phyloP scores from a whole-genome alignment of 2,888 invertebrate species.

The Agriotes lineatus region DNA sequence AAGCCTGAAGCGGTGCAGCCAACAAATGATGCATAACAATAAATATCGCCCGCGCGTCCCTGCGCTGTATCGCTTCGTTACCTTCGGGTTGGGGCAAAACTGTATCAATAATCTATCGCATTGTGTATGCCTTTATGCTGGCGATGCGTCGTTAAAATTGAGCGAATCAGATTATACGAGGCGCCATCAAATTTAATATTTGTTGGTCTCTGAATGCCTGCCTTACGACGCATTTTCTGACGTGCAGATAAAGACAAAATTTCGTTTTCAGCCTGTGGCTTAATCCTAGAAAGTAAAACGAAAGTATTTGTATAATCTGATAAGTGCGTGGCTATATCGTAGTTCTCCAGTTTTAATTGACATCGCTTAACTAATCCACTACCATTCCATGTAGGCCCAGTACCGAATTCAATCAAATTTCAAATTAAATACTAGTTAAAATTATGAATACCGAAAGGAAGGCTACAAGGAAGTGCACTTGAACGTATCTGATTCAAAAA shows the following conservation, averaged over 20 bases:
- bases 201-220: slow-evolving; percentile 8
- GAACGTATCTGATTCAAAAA: too few species aligned
- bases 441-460: too few species aligned
- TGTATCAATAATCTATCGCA: slow-evolving; percentile 19
- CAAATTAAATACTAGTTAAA: too few species aligned
- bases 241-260: not conserved
- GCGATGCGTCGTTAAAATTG: slow-evolving; percentile 13
- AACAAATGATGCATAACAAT: slow-evolving; percentile 22
- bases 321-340: too few species aligned
- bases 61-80: slow-evolving; percentile 8
- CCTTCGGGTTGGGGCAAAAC: slow-evolving; percentile 5
- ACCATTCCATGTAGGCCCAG: too few species aligned
- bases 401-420: too few species aligned
- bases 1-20: slow-evolving; percentile 5
- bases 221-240: slow-evolving; percentile 4
- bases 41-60: slow-evolving; percentile 2
- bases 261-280: too few species aligned
- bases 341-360: too few species aligned
- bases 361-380: too few species aligned
- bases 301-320: too few species aligned
- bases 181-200: slow-evolving; percentile 13
- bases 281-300: too few species aligned
- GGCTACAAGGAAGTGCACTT: too few species aligned
- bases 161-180: slow-evolving; percentile 9
- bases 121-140: slow-evolving; percentile 10